phyloP scores from a whole-genome alignment of 2,888 invertebrate species.

The Euspilapteryx auroguttella region DNA sequence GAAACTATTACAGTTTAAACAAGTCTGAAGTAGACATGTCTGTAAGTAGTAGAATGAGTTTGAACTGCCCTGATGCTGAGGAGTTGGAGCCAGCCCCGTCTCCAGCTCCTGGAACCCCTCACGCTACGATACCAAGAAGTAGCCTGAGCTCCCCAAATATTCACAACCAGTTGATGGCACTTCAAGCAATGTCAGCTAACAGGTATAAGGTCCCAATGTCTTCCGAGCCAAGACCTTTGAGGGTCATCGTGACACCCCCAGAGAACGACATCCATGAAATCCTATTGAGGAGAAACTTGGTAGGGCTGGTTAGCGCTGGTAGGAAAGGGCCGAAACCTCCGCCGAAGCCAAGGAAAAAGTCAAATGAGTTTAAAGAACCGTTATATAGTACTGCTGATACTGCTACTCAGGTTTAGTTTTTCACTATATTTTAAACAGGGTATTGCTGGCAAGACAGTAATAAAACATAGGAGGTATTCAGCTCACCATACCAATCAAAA shows the following conservation, averaged over 20 bases:
- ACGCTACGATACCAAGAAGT: slow-evolving; percentile 43
- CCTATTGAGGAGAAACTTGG: slow-evolving; percentile 21
- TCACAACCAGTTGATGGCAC: slow-evolving; percentile 44
- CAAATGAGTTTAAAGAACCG: slow-evolving; percentile 68
- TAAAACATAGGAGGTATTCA: too few species aligned
- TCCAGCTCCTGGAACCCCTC: slow-evolving; percentile 54
- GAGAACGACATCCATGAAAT: slow-evolving; percentile 32
- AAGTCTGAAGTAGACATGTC: slow-evolving; percentile 65
- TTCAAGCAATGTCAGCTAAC: slow-evolving; percentile 23
- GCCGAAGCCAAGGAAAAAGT: slow-evolving; percentile 77
- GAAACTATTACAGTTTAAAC: slow-evolving; percentile 74
- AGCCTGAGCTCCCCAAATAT: slow-evolving; percentile 56
- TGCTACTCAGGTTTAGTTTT: slow-evolving; percentile 76
- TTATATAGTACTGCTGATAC: slow-evolving; percentile 81
- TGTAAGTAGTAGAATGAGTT: slow-evolving; percentile 54
- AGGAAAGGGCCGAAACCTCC: slow-evolving; percentile 71
- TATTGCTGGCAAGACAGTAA: background rate
- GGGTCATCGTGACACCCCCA: slow-evolving; percentile 22
- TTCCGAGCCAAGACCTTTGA: slow-evolving; percentile 31
- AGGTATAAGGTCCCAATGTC: slow-evolving; percentile 1
- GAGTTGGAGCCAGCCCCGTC: slow-evolving; percentile 48
- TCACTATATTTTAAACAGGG: background rate
- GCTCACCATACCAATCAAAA: background rate
- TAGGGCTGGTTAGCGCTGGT: slow-evolving; percentile 29
- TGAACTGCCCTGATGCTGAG: slow-evolving; percentile 48